phyloP scores from a whole-genome alignment of 2,113 vertebrate species.

The Corydoras maculifer region DNA sequence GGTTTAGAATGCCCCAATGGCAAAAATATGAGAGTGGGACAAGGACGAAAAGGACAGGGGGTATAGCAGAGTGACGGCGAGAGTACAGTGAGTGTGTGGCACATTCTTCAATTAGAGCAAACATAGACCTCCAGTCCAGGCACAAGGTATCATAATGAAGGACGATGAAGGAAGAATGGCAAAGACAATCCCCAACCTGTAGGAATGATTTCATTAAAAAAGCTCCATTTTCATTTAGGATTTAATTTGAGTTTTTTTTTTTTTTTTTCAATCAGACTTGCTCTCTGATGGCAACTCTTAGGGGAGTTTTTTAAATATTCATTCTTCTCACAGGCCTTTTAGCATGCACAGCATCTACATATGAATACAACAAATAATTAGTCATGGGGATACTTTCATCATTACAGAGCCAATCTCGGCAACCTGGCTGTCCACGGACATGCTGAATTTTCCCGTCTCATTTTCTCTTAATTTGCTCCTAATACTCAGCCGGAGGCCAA shows the following conservation, averaged over 20 bases:
- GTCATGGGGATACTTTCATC: conserved; percentile 38
- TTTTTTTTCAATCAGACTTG: conserved; percentile 49
- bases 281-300: conserved; percentile 57
- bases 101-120: conserved; percentile 45
- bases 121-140: conserved; percentile 43
- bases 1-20: not conserved
- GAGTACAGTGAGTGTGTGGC: conserved; percentile 25
- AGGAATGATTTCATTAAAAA: conserved; percentile 64
- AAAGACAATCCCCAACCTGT: conserved; percentile 50
- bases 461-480: too few species aligned
- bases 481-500: too few species aligned
- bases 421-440: too few species aligned
- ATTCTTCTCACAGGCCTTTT: conserved; percentile 55
- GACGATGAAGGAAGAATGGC: conserved; percentile 51
- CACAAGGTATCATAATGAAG: conserved; percentile 54
- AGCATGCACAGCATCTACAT: conserved; percentile 17
- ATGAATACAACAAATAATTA: conserved; percentile 57
- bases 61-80: conserved; percentile 7
- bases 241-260: conserved; percentile 55
- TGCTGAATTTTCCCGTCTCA: too few species aligned
- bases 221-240: conserved; percentile 61
- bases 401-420: not conserved
- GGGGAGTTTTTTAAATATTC: not conserved
- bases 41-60: not conserved
- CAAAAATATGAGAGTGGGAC: not conserved